Percentiles rank a stretch among this genome's conserved stretches.
phyloP scores from a whole-genome alignment of 2,888 invertebrate genomes.

The Ormyrus rosae region DNA sequence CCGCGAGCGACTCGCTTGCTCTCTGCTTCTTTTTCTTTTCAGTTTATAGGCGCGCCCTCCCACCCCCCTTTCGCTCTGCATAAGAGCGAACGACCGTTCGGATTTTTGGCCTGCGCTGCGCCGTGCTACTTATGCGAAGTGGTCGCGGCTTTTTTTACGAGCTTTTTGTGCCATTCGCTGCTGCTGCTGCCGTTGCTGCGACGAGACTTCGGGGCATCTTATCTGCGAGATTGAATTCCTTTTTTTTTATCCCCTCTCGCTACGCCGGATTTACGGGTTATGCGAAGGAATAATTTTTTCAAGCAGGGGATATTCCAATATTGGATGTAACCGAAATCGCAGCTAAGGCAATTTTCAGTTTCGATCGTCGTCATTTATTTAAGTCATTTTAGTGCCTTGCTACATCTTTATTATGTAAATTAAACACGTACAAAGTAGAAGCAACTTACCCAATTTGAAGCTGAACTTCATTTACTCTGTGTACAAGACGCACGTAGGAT shows the following conservation, averaged over 20 bases:
- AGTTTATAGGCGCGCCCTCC: background rate
- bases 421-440: too few relatives aligned
- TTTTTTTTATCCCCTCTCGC: background rate
- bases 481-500: too few relatives aligned
- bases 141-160: conserved; percentile 5
- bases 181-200: too few relatives aligned
- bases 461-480: too few relatives aligned
- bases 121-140: background rate
- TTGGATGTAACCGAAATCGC: too few relatives aligned
- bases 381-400: too few relatives aligned
- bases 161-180: too few relatives aligned
- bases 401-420: too few relatives aligned
- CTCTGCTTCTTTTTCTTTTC: background rate
- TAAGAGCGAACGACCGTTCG: background rate
- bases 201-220: background rate
- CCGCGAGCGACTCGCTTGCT: conserved; percentile 22
- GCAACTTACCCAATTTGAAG: too few relatives aligned
- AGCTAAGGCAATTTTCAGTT: too few relatives aligned
- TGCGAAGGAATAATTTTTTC: background rate
- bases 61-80: background rate
- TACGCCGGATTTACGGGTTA: background rate
- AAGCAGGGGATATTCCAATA: too few relatives aligned
- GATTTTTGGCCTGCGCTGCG: background rate
- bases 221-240: conserved; percentile 9
- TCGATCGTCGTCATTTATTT: too few relatives aligned